A percentile compares a stretch with the other conserved stretches of the same genome.
These are phyloP conservation scores for Baryphthengus martii DNA, from an alignment of 2,113 vertebrate species.

Conservation along the genomic window DNA sequence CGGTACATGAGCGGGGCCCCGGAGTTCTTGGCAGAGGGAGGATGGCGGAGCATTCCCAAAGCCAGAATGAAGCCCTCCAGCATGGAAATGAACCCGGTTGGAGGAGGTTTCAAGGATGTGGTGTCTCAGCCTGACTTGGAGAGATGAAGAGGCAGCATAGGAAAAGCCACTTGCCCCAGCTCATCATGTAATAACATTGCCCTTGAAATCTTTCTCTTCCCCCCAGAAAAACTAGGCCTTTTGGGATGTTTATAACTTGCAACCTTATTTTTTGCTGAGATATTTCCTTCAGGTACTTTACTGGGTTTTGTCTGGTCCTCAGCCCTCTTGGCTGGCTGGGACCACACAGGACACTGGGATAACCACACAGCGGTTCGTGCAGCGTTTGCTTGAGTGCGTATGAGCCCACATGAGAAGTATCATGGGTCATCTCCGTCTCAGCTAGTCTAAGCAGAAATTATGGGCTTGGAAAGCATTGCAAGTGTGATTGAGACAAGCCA, in stretches of 20 bases:
- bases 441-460: neutral
- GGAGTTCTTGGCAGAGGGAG: neutral
- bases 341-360: fast-evolving
- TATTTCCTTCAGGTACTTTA: neutral
- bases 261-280: neutral
- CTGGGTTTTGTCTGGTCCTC: neutral
- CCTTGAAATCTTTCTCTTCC: neutral
- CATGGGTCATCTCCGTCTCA: neutral
- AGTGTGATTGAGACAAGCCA: neutral
- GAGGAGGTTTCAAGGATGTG: neutral
- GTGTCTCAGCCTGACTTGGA: neutral
- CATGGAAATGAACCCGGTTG: neutral
- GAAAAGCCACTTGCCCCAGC: fast-evolving
- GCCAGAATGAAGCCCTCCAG: neutral
- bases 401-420: fast-evolving
- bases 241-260: neutral
- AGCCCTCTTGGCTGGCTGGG: neutral
- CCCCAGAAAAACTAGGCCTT: neutral
- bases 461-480: neutral
- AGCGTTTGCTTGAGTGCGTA: fast-evolving
- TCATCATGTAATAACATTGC: fast-evolving
- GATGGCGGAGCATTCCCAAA: neutral
- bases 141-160: neutral
- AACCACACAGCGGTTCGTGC: too few relatives aligned
- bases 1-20: fast-evolving